Conservation (phyloP, 1,140 invertebrate species). For the Caenorhabditis tropicalis region DNA sequence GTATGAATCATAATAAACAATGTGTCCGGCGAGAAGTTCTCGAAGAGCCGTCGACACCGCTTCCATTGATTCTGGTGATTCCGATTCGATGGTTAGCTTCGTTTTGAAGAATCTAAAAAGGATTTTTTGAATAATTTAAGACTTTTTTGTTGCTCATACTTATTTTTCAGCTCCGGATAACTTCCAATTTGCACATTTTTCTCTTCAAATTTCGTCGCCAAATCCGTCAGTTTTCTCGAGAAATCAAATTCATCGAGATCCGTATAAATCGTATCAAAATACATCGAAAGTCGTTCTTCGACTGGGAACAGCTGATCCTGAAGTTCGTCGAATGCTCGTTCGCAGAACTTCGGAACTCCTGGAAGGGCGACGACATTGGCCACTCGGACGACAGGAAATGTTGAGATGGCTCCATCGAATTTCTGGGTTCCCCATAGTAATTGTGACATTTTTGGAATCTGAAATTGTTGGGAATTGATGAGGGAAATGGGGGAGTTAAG, state of each 20-base stretch:
- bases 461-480: conserved; percentile 46
- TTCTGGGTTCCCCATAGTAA: conserved; percentile 72
- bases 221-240: conserved; percentile 74
- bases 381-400: conserved; percentile 78
- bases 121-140: too few relatives aligned
- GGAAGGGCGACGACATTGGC: conserved; percentile 83
- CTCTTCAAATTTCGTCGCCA: conserved; percentile 75
- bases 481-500: background rate
- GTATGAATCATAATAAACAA: conserved; percentile 73
- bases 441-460: conserved; percentile 73
- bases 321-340: conserved; percentile 76
- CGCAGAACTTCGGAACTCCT: conserved; percentile 79
- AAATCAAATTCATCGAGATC: conserved; percentile 75
- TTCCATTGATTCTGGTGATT: conserved; percentile 65
- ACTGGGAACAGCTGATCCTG: conserved; percentile 63
- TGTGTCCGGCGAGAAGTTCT: conserved; percentile 46
- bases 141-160: too few relatives aligned
- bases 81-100: conserved; percentile 74
- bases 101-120: conserved; percentile 74
- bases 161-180: conserved; percentile 77
- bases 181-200: conserved; percentile 77
- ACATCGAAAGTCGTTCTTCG: conserved; percentile 72
- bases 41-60: conserved; percentile 60
- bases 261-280: conserved; percentile 74
- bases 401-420: conserved; percentile 67